These are phyloP conservation scores for Eupleurogrammus muticus DNA, from an alignment of 2,797 vertebrate species.

Conservation along the genomic window DNA sequence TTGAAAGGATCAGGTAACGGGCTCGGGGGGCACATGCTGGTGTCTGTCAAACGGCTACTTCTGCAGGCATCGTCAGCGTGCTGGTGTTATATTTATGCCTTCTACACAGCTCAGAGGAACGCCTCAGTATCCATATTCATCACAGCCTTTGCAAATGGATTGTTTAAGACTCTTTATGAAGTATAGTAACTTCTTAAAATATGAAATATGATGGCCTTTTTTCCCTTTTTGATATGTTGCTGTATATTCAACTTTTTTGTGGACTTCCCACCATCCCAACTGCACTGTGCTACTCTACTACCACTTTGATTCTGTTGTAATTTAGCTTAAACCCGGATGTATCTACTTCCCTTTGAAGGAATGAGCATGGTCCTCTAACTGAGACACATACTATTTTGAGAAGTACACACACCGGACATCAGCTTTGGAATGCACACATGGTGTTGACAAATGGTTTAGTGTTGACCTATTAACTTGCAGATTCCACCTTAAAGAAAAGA, in stretches of 20 bases:
- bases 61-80: slow-evolving; percentile 90
- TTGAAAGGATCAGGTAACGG: slow-evolving; percentile 90
- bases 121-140: slow-evolving; percentile 59
- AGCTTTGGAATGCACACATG: slow-evolving; percentile 65
- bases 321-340: slow-evolving; percentile 46
- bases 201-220: not conserved
- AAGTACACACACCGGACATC: slow-evolving; percentile 42
- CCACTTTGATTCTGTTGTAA: slow-evolving; percentile 25
- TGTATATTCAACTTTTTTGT: slow-evolving; percentile 5
- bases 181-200: not conserved
- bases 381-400: slow-evolving; percentile 72
- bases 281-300: not conserved
- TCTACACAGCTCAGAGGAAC: slow-evolving; percentile 67
- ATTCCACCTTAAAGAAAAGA: slow-evolving; percentile 23
- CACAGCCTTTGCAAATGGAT: slow-evolving; percentile 33
- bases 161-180: slow-evolving; percentile 20
- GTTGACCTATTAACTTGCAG: slow-evolving; percentile 29
- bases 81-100: slow-evolving; percentile 84
- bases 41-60: slow-evolving; percentile 94
- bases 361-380: slow-evolving; percentile 43
- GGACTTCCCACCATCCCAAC: not conserved
- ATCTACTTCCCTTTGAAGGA: slow-evolving; percentile 60
- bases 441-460: slow-evolving; percentile 53
- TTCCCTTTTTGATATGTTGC: slow-evolving; percentile 2
- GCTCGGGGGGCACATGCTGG: slow-evolving; percentile 87